Evolutionary conservation across 2,888 invertebrate species (phyloP).

Genomic region (Cantharis rustica): DNA sequence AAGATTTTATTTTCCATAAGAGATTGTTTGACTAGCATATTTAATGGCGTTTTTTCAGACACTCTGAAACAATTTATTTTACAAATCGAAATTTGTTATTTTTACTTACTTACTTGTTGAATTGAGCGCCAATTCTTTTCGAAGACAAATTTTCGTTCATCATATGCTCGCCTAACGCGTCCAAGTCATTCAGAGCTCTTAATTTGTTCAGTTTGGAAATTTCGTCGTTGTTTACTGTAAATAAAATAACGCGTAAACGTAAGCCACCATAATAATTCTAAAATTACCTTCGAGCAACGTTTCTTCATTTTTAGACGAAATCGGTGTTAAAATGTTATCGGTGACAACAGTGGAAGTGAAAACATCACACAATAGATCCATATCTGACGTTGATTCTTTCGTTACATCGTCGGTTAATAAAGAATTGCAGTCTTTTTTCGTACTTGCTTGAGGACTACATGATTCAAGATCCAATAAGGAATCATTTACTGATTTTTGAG

Average conservation of each 20-base stretch:
- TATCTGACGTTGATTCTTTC: constrained; percentile 43
- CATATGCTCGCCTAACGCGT: constrained; percentile 79
- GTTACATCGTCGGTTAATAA: background rate
- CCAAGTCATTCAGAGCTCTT: constrained; percentile 74
- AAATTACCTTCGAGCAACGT: constrained; percentile 13
- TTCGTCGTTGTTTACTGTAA: constrained; percentile 7
- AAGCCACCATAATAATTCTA: background rate
- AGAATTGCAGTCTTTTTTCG: background rate
- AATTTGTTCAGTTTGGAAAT: constrained; percentile 50
- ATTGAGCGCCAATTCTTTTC: constrained; percentile 52
- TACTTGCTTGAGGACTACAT: constrained; percentile 40
- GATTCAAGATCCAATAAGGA: constrained; percentile 59
- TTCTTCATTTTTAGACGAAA: constrained; percentile 38
- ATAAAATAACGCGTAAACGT: background rate
- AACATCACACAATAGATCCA: constrained; percentile 60
- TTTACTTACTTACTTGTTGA: constrained; percentile 53
- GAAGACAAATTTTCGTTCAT: constrained; percentile 69
- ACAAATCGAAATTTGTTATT: constrained; percentile 7
- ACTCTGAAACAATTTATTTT: constrained; percentile 53
- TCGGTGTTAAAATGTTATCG: constrained; percentile 50
- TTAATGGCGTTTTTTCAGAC: constrained; percentile 64
- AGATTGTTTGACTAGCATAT: constrained; percentile 30
- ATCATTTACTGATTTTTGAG: constrained; percentile 35
- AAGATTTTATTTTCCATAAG: constrained; percentile 7
- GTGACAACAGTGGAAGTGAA: constrained; percentile 54